Evolutionary conservation across 1,140 invertebrate species (phyloP).

Genomic region (Octopus sinensis): DNA sequence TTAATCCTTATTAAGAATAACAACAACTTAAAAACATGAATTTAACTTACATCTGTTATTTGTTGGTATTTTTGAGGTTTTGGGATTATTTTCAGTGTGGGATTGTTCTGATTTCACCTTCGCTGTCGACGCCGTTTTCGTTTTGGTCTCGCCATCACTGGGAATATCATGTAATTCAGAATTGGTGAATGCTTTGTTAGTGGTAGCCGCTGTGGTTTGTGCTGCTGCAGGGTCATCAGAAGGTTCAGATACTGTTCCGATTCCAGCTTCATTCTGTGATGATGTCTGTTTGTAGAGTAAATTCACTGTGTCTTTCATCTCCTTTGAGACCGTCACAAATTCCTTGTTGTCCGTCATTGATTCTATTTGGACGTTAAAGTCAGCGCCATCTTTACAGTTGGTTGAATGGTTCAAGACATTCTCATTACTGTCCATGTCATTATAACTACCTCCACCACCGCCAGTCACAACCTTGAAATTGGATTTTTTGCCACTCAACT

Average conservation of each 20-base stretch:
- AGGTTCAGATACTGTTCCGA: too few relatives aligned
- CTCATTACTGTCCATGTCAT: constrained; percentile 13
- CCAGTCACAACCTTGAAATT: background rate
- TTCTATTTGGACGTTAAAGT: background rate
- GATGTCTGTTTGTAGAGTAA: constrained; percentile 30
- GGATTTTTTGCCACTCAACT: constrained; percentile 8
- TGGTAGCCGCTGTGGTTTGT: constrained; percentile 1
- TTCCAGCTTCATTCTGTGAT: too few relatives aligned
- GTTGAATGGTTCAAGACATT: too few relatives aligned
- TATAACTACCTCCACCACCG: background rate
- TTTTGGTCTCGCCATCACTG: too few relatives aligned
- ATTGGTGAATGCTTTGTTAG: background rate
- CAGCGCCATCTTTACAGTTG: background rate
- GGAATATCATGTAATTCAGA: too few relatives aligned
- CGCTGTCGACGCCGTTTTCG: too few relatives aligned
- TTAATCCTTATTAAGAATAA: too few relatives aligned
- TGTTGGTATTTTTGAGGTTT: too few relatives aligned
- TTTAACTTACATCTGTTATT: too few relatives aligned
- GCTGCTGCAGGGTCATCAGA: background rate
- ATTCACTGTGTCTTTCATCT: constrained; percentile 41
- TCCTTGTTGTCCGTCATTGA: background rate
- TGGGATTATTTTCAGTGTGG: too few relatives aligned
- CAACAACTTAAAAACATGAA: too few relatives aligned
- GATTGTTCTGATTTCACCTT: too few relatives aligned
- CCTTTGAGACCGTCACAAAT: constrained; percentile 34